Percentiles rank a stretch among this genome's conserved stretches.
Evolutionary conservation across 2,113 vertebrate genomes (phyloP).

Genomic region (Megaceryle maxima): DNA sequence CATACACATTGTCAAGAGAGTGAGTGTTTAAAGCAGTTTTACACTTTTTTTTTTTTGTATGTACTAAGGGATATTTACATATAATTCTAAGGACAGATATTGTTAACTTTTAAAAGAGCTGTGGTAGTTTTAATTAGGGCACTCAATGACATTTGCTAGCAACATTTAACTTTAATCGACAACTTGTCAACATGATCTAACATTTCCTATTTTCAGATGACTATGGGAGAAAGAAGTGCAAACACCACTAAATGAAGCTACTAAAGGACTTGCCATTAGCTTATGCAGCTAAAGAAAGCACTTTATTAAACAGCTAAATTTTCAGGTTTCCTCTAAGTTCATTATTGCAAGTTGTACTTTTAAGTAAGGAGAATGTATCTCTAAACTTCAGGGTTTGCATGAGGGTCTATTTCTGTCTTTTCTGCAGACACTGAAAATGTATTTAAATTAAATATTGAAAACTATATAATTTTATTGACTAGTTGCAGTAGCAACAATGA

Average conservation of each 20-base stretch:
- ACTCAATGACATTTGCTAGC: constrained; percentile 33
- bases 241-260: constrained; percentile 19
- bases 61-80: constrained; percentile 21
- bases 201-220: constrained; percentile 51
- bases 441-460: not conserved
- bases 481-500: not conserved
- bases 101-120: constrained; percentile 50
- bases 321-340: not conserved
- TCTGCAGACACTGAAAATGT: not conserved
- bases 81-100: constrained; percentile 18
- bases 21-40: not conserved
- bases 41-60: not conserved
- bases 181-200: constrained; percentile 59
- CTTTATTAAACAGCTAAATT: not conserved
- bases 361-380: not conserved
- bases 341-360: not conserved
- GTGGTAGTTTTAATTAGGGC: constrained; percentile 63
- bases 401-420: not conserved
- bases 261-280: not conserved
- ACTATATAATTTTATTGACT: not conserved
- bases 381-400: not conserved
- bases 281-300: not conserved
- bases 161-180: constrained; percentile 60
- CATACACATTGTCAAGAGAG: not conserved
- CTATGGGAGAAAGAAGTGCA: constrained; percentile 28